Evolutionary conservation across 2,888 invertebrate species (phyloP), one percentile per base, ranked within the genome.

Genomic region (Hemistola chrysoprasaria): DNA sequence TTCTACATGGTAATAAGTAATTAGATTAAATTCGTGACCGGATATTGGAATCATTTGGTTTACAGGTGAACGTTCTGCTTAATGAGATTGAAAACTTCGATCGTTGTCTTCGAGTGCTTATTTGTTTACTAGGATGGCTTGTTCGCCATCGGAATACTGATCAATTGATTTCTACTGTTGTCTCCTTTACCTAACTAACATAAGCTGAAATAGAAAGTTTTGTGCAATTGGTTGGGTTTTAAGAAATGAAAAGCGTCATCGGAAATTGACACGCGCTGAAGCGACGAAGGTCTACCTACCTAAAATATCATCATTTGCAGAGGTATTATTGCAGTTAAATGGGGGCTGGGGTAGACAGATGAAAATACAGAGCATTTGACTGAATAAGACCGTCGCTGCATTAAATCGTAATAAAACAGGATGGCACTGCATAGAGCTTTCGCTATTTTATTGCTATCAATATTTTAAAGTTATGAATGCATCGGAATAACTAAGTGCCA

Each of bases 1-100:
- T 55, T 55, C 60, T 53, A 57, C 51, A 51, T 46, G 56, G 55
- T 69, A 71, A 68, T 69, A 62, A 50, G 55, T 69, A 71, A 68
- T 69, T 62, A 50, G 65, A 66, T 68, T 68, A 65, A 50, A 60
- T 63, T 67, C 72, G 71, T 69, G 68, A 66, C 62, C 59, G 60
- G 59, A 60, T 56, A 50, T 56, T 57, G 44, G 61, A 68, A 66
- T 60, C 54, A 54, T 62, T 61, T 59, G 40, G 45, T 49, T 47
- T 47, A 47, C 56, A 50, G 46, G 62, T 62, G 57, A 67, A 63
- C 51, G 59, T 50, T 62, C 55, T 52, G 41, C 56, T 53, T 62
- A 64, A 65, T 67, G 60, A 56, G 49, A 58, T 63, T 57, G 34
- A 57, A 65, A 62, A 56, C 59, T 58, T 45, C 43, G 29, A 39